A percentile compares a stretch with the other conserved stretches of the same genome.
phyloP scores from a whole-genome alignment of 2,888 invertebrate genomes.

The Agrilus mali region DNA sequence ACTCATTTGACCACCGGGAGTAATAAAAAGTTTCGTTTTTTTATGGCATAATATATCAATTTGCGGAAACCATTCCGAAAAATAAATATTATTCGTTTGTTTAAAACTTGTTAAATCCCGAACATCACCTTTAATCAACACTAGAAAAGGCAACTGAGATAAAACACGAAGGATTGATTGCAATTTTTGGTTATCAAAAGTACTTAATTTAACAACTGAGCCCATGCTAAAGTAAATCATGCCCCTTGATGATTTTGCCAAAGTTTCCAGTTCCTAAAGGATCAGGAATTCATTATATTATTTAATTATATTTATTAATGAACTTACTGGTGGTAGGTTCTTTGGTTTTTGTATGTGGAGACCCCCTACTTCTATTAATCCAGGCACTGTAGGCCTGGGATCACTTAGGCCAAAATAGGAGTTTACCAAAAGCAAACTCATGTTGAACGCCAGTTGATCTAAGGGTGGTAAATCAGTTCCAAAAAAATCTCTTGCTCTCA shows the following conservation, averaged over 20 bases:
- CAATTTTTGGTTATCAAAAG: conserved; percentile 9
- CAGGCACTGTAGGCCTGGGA: conserved; percentile 30
- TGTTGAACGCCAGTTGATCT: conserved; percentile 29
- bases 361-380: conserved; percentile 36
- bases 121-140: conserved; percentile 18
- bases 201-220: conserved; percentile 13
- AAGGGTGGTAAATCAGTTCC: conserved; percentile 27
- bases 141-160: conserved; percentile 15
- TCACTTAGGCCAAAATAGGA: conserved; percentile 32
- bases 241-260: conserved; percentile 25
- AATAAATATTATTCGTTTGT: conserved; percentile 4
- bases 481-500: conserved; percentile 37
- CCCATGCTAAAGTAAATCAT: conserved; percentile 22
- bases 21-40: conserved; percentile 44
- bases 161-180: conserved; percentile 15
- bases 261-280: conserved; percentile 33
- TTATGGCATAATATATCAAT: conserved; percentile 28
- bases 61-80: conserved; percentile 9
- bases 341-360: conserved; percentile 30
- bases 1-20: conserved; percentile 49
- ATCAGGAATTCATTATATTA: too few species aligned
- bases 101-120: conserved; percentile 2
- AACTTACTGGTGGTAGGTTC: conserved; percentile 7
- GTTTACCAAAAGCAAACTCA: conserved; percentile 32
- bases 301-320: neutral